A percentile compares a stretch with the other conserved stretches of the same genome.
These are phyloP conservation scores for Drosophila carrolli DNA, from an alignment of 1,140 invertebrate species.

Conservation along the genomic window DNA sequence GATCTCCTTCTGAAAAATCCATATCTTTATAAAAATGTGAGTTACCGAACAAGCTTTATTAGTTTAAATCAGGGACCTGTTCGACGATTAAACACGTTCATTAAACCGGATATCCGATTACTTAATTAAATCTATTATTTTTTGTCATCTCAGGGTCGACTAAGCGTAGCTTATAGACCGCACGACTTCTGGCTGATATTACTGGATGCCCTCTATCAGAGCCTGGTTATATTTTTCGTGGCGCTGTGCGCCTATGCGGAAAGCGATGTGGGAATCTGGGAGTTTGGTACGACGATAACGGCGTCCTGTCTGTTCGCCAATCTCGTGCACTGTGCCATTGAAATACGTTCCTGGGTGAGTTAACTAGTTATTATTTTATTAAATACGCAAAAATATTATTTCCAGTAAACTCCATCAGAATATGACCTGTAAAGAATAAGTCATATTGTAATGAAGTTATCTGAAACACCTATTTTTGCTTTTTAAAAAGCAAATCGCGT, in stretches of 20 bases:
- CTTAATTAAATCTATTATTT: not conserved
- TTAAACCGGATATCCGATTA: conserved; percentile 1
- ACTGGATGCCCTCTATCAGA: conserved; percentile 96
- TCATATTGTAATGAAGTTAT: too few relatives aligned
- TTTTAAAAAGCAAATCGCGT: too few relatives aligned
- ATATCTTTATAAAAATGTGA: conserved; percentile 89
- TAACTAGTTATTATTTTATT: not conserved
- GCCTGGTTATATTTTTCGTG: conserved; percentile 95
- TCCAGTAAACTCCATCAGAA: too few relatives aligned
- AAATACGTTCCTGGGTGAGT: conserved; percentile 96
- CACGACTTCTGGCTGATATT: conserved; percentile 96
- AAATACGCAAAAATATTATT: not conserved
- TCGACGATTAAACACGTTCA: not conserved
- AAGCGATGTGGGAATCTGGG: conserved; percentile 93
- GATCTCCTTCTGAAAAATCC: conserved; percentile 91
- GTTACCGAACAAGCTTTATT: conserved; percentile 4
- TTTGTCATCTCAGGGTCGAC: conserved; percentile 86
- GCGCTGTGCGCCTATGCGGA: conserved; percentile 91
- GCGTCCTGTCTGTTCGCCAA: conserved; percentile 94
- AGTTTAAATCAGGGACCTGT: not conserved
- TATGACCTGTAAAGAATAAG: too few relatives aligned
- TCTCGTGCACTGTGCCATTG: conserved; percentile 93
- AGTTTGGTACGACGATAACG: conserved; percentile 94
- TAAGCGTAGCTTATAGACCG: conserved; percentile 92
- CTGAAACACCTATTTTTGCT: too few relatives aligned